Evolutionary conservation across 2,113 vertebrate species (phyloP).

Genomic region (Tautogolabrus adspersus): DNA sequence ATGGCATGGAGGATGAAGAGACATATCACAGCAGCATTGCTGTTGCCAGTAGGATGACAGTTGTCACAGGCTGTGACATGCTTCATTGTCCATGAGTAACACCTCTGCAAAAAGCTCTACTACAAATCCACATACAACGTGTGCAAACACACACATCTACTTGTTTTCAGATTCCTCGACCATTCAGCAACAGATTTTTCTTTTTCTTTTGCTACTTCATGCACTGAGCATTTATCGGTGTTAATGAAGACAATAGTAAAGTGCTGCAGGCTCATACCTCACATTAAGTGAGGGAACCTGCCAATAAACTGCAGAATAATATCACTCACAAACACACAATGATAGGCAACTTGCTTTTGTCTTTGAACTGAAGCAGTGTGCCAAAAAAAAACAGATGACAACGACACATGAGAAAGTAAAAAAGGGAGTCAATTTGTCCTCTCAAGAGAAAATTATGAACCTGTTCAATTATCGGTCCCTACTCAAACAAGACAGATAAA

Average conservation of each 20-base stretch:
- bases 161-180: background rate
- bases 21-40: conserved; percentile 15
- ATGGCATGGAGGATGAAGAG: conserved; percentile 12
- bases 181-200: background rate
- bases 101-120: conserved; percentile 5
- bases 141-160: background rate
- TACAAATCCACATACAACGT: background rate
- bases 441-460: conserved; percentile 18
- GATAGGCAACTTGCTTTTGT: background rate
- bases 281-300: background rate
- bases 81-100: conserved; percentile 18
- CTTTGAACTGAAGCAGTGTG: conserved; percentile 8
- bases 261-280: background rate
- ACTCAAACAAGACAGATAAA: conserved; percentile 26
- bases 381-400: conserved; percentile 18
- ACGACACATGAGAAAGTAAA: conserved; percentile 12
- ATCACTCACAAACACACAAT: background rate
- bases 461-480: conserved; percentile 29
- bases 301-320: background rate
- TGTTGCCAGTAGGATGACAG: conserved; percentile 20
- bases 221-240: background rate
- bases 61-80: conserved; percentile 28
- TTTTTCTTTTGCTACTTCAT: background rate
- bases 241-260: background rate
- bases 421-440: background rate